phyloP scores from a whole-genome alignment of 2,113 vertebrate species.

The Xiphophorus maculatus region DNA sequence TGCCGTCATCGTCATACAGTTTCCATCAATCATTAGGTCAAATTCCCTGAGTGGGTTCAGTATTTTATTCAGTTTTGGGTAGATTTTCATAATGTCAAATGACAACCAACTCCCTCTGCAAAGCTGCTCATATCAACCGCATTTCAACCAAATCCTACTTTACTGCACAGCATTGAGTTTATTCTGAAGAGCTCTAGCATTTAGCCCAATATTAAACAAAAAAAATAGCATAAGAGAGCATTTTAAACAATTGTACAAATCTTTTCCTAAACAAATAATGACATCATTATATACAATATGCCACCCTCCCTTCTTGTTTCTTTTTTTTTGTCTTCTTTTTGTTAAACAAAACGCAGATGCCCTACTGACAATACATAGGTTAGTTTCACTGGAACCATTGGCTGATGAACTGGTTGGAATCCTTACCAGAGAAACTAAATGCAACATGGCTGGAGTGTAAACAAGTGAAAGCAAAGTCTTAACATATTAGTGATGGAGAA shows the following conservation, averaged over 20 bases:
- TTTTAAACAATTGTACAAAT: constrained; percentile 77
- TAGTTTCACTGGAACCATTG: constrained; percentile 37
- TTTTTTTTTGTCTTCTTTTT: too few species aligned
- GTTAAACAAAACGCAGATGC: constrained; percentile 5
- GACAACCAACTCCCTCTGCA: background rate
- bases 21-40: background rate
- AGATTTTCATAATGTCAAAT: background rate
- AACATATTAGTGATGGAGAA: constrained; percentile 49
- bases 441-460: constrained; percentile 30
- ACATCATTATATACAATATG: constrained; percentile 78
- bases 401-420: constrained; percentile 19
- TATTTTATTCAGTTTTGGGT: background rate
- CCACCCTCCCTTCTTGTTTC: constrained; percentile 25
- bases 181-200: constrained; percentile 70
- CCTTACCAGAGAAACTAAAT: constrained; percentile 12
- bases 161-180: constrained; percentile 68
- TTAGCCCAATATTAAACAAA: constrained; percentile 69
- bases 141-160: constrained; percentile 55
- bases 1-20: background rate
- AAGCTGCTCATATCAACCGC: constrained; percentile 17
- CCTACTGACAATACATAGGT: constrained; percentile 50
- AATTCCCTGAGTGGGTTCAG: background rate
- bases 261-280: constrained; percentile 71
- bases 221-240: constrained; percentile 73
- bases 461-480: constrained; percentile 31